phyloP scores from a whole-genome alignment of 2,113 vertebrate genomes.

The Pseudopipra pipra region DNA sequence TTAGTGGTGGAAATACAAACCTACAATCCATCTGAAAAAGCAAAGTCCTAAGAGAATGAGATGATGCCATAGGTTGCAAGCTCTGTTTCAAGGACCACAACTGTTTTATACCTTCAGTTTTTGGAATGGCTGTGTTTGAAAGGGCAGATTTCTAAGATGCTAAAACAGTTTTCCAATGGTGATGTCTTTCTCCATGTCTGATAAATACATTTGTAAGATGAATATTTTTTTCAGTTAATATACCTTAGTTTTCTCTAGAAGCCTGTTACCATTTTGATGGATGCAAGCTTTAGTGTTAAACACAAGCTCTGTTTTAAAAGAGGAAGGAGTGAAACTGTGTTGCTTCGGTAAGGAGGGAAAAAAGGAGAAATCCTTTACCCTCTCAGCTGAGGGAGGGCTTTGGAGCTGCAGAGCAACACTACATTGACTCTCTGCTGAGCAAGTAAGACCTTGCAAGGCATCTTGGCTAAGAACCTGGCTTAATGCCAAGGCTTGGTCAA shows the following conservation, averaged over 20 bases:
- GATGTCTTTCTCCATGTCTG: background rate
- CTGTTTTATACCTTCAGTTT: background rate
- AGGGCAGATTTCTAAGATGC: background rate
- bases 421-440: background rate
- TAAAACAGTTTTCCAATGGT: background rate
- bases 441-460: background rate
- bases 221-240: background rate
- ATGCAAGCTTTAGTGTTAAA: background rate
- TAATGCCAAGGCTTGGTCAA: background rate
- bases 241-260: background rate
- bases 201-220: background rate
- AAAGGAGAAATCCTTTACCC: background rate
- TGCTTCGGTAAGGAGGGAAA: background rate
- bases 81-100: background rate
- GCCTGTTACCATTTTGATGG: background rate
- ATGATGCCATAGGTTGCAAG: background rate
- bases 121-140: background rate
- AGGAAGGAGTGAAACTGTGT: background rate
- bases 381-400: background rate
- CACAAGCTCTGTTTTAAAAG: background rate
- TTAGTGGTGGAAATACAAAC: background rate
- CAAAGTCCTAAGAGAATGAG: background rate
- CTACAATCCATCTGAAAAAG: background rate
- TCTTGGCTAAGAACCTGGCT: background rate
- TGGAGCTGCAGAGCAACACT: background rate